These are phyloP conservation scores for Andrena praecox DNA, from an alignment of 2,888 invertebrate genomes.

Conservation along the genomic window DNA sequence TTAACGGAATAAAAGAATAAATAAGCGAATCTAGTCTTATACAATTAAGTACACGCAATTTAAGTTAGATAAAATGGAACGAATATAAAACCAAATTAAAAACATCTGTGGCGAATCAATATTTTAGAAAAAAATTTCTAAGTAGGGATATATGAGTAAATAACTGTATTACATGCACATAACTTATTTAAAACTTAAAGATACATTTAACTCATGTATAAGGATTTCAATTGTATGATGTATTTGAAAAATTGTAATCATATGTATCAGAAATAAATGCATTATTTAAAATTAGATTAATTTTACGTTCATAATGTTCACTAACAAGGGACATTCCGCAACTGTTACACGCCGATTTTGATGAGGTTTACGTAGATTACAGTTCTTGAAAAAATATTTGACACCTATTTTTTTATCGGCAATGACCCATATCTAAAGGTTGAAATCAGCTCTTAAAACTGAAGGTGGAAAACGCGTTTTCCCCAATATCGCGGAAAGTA, in stretches of 20 bases:
- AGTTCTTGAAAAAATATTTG: too few relatives aligned
- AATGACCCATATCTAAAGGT: too few relatives aligned
- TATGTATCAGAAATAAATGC: conserved; percentile 33
- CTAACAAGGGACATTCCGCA: too few relatives aligned
- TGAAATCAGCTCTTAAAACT: too few relatives aligned
- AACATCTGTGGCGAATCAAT: not conserved
- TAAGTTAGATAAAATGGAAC: not conserved
- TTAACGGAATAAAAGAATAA: not conserved
- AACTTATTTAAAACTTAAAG: not conserved
- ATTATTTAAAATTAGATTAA: not conserved
- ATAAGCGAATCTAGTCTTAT: conserved; percentile 42
- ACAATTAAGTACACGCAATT: conserved; percentile 31
- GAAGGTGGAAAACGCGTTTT: too few relatives aligned
- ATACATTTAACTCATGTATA: not conserved
- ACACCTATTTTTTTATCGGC: too few relatives aligned
- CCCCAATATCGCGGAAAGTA: too few relatives aligned
- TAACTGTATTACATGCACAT: not conserved
- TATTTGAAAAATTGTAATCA: conserved; percentile 16
- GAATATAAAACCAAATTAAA: not conserved
- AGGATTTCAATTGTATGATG: not conserved
- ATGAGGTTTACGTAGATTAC: too few relatives aligned
- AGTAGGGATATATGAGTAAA: not conserved
- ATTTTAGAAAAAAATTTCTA: not conserved
- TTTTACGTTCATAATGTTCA: not conserved
- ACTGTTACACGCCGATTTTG: too few relatives aligned